A percentile compares a stretch with the other conserved stretches of the same genome.
These are phyloP conservation scores for Andrena praecox DNA, from an alignment of 2,888 invertebrate genomes.

Conservation along the genomic window DNA sequence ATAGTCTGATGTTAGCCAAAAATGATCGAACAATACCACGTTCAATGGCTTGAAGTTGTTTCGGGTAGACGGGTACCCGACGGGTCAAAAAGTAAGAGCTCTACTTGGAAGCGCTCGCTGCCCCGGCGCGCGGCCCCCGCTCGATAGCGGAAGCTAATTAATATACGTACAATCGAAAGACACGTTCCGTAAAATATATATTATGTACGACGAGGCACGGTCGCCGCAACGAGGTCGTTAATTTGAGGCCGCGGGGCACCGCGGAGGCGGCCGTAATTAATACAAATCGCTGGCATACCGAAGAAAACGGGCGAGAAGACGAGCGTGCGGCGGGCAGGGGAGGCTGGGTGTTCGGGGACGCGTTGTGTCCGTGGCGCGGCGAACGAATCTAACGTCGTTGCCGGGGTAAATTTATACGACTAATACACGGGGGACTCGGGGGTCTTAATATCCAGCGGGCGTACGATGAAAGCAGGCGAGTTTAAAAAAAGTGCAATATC, in stretches of 20 bases:
- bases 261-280: slow-evolving; percentile 65
- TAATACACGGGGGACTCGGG: slow-evolving; percentile 76
- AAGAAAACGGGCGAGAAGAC: slow-evolving; percentile 45
- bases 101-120: too few species aligned
- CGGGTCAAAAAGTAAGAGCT: too few species aligned
- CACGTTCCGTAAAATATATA: slow-evolving; percentile 21
- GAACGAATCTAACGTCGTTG: slow-evolving; percentile 73
- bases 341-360: slow-evolving; percentile 20
- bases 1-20: too few species aligned
- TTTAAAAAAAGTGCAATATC: slow-evolving; percentile 83
- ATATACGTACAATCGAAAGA: slow-evolving; percentile 18
- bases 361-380: slow-evolving; percentile 55
- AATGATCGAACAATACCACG: too few species aligned
- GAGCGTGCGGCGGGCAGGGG: not conserved
- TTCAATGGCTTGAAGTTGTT: too few species aligned
- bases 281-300: slow-evolving; percentile 62
- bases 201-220: slow-evolving; percentile 11
- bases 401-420: slow-evolving; percentile 81
- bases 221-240: slow-evolving; percentile 48
- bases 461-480: slow-evolving; percentile 76
- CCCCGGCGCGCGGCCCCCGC: not conserved
- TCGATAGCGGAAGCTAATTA: slow-evolving; percentile 13
- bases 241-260: slow-evolving; percentile 53
- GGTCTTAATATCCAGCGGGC: slow-evolving; percentile 80
- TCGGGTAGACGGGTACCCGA: too few species aligned